Evolutionary conservation across 92 coral and sea anemone species (phyloP).

Genomic region (Virgularia gustaviana): DNA sequence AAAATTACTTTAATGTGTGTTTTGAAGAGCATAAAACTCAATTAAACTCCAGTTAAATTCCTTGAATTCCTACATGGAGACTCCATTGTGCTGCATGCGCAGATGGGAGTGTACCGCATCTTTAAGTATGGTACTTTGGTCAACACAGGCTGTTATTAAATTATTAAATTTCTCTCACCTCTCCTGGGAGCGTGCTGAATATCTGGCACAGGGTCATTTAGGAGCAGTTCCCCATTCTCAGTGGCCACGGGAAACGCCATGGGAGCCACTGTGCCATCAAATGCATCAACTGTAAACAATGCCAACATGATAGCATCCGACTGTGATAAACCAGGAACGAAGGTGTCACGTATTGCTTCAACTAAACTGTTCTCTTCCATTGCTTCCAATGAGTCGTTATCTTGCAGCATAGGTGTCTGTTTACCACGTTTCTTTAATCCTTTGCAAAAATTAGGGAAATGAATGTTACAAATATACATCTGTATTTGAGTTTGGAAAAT

Average conservation of each 20-base stretch:
- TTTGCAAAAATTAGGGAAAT: too few relatives aligned
- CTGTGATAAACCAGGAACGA: slow-evolving; percentile 74
- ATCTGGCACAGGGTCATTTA: slow-evolving; percentile 71
- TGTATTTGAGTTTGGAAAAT: too few relatives aligned
- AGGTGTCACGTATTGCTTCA: slow-evolving; percentile 75
- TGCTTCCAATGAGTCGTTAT: slow-evolving; percentile 41
- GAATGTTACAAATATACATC: too few relatives aligned
- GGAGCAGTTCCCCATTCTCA: slow-evolving; percentile 55
- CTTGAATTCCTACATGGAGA: too few relatives aligned
- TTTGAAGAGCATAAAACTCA: too few relatives aligned
- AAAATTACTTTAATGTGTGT: too few relatives aligned
- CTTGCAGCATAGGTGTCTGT: slow-evolving; percentile 22
- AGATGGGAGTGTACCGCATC: too few relatives aligned
- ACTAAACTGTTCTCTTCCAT: slow-evolving; percentile 79
- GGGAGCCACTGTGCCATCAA: slow-evolving; percentile 75
- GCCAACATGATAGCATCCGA: slow-evolving; percentile 92
- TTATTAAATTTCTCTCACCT: too few relatives aligned
- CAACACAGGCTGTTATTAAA: slow-evolving; percentile 39
- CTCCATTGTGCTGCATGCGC: too few relatives aligned
- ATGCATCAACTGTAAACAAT: slow-evolving; percentile 72
- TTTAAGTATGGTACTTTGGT: slow-evolving; percentile 22
- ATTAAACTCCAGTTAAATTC: too few relatives aligned
- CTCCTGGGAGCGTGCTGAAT: slow-evolving; percentile 72
- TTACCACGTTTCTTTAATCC: neutral
- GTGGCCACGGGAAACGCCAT: slow-evolving; percentile 78